Conservation (phyloP, 2,888 invertebrate species). For the Stratiomys singularior region DNA sequence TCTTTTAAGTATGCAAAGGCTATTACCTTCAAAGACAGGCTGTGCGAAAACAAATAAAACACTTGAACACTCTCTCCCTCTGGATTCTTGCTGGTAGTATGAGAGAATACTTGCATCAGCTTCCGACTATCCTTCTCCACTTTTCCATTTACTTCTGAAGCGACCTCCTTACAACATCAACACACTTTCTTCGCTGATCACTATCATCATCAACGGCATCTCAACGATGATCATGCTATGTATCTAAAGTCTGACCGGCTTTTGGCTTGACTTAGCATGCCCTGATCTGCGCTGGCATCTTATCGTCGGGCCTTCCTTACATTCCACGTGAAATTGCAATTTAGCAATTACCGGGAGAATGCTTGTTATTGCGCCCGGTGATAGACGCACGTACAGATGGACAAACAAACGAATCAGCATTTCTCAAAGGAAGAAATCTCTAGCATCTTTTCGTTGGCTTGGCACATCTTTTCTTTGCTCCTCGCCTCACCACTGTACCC, state of each 20-base stretch:
- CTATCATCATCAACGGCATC: not conserved
- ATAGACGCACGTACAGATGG: slow-evolving; percentile 11
- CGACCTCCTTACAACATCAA: slow-evolving; percentile 17
- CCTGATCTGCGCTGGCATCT: not conserved
- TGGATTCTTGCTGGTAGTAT: not conserved
- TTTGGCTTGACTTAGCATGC: not conserved
- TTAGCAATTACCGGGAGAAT: slow-evolving; percentile 39
- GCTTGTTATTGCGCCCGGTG: slow-evolving; percentile 32
- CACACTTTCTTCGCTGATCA: not conserved
- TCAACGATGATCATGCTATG: not conserved
- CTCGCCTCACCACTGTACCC: not conserved
- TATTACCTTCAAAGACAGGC: too few species aligned
- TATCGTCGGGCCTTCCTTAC: slow-evolving; percentile 17
- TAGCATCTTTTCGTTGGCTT: not conserved
- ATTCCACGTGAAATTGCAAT: slow-evolving; percentile 37
- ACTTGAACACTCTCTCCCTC: too few species aligned
- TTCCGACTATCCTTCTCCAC: not conserved
- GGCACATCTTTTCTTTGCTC: not conserved
- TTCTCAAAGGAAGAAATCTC: not conserved
- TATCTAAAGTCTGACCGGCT: too few species aligned
- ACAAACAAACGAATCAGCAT: slow-evolving; percentile 1
- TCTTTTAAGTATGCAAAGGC: too few species aligned
- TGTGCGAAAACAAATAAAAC: too few species aligned
- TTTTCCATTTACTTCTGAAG: not conserved
- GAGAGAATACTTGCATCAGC: too few species aligned